Base-by-base conservation (phyloP, 1,140 invertebrate genomes). In the Stegodyphus dumicola region DNA sequence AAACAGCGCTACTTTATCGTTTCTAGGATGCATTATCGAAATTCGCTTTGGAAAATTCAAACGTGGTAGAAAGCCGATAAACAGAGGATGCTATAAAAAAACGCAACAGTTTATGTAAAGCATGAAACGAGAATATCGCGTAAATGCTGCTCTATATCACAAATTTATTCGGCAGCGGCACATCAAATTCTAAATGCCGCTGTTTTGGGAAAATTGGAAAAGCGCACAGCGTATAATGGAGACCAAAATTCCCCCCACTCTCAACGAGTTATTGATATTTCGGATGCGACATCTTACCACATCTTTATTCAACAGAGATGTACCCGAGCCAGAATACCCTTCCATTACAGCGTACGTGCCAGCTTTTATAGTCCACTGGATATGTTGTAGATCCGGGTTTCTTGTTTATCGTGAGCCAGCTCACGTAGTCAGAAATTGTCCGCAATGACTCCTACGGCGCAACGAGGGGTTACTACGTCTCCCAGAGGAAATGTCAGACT, bases 191-290 rank as follows among this genome's bases (percentile, higher is more conserved):
- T 79, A 79, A 79, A 79, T 71, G 52, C 52, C 66, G 33, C 18
- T 66, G 15, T 15, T 64, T 60, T 5, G 51, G 52, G 66, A 60
- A 79, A 79, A 79, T 79, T 70, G 77, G 77, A 79, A 79, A 79
- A 79, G 77, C 77, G 56, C 65, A 53, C 66, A 33, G n/a, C 77
- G 77, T 79, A 79, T 79, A 70, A 70, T 79, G 33, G 67, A 79
- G 77, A 79, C 17, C 66, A 56, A 54, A 79, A 54, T 64, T 77
- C 15, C 52, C 33, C 64, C 51, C 6, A 49, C 49, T 18, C 48
- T 33, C 77, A 70, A 79, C 67, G 67, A 79, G 77, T 79, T 79
- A 79, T 79, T 79, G 77, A 79, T 79, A 79, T 79, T 79, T 79
- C 67, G 11, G 77, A 79, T 79, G 77, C 77, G 77, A 71, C 77